A percentile compares a stretch with the other conserved stretches of the same genome.
Conservation (phyloP, 1,140 invertebrate genomes). For the Pissodes strobi region DNA sequence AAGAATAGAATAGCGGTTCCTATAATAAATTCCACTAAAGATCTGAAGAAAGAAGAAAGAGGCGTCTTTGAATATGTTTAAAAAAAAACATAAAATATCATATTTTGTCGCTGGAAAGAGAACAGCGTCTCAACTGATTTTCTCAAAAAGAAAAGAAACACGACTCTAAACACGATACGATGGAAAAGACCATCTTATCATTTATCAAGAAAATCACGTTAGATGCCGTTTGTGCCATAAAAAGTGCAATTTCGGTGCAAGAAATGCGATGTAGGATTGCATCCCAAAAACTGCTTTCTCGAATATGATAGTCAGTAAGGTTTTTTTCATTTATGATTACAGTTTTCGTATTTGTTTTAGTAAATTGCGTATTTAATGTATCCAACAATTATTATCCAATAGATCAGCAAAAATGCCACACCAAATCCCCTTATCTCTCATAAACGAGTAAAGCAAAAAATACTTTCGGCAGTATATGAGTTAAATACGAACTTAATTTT, state of each 20-base stretch:
- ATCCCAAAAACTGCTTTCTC: slow-evolving; percentile 14
- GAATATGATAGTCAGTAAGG: slow-evolving; percentile 13
- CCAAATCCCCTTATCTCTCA: too few relatives aligned
- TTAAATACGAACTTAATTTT: too few relatives aligned
- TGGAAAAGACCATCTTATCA: slow-evolving; percentile 20
- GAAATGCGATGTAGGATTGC: slow-evolving; percentile 16
- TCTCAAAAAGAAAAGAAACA: slow-evolving; percentile 40
- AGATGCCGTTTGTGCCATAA: slow-evolving; percentile 10
- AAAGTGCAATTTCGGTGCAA: slow-evolving; percentile 16
- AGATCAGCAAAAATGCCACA: too few relatives aligned
- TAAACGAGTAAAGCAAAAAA: background rate
- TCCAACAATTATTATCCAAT: background rate
- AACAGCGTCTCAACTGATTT: slow-evolving; percentile 31
- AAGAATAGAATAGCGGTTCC: slow-evolving; percentile 27
- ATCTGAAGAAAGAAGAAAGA: slow-evolving; percentile 21
- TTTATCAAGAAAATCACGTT: slow-evolving; percentile 8
- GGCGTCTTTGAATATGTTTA: slow-evolving; percentile 26
- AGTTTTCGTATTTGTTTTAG: background rate
- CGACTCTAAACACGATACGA: too few relatives aligned
- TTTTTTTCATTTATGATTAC: slow-evolving; percentile 2
- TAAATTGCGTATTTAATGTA: background rate
- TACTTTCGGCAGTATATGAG: slow-evolving; percentile 1
- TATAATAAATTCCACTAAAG: slow-evolving; percentile 11
- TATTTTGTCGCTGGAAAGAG: slow-evolving; percentile 22
- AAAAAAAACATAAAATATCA: slow-evolving; percentile 15